Conservation (phyloP, 2,888 invertebrate species). For the Scaptomyza reducta region DNA sequence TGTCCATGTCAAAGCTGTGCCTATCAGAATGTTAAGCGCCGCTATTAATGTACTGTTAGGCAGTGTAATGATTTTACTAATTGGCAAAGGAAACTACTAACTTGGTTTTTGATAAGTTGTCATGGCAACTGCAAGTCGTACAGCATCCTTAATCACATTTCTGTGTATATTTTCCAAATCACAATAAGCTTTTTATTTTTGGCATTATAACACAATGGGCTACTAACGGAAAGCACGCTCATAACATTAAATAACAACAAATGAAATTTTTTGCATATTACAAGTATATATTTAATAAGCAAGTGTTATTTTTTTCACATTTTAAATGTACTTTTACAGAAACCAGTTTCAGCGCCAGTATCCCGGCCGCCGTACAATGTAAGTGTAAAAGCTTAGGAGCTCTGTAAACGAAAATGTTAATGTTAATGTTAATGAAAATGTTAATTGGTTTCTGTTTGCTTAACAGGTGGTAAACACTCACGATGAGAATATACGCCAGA, state of each 20-base stretch:
- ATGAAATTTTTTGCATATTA: slow-evolving; percentile 7
- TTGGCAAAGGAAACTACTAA: slow-evolving; percentile 55
- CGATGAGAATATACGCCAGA: slow-evolving; percentile 94
- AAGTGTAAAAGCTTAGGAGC: slow-evolving; percentile 59
- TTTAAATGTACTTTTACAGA: slow-evolving; percentile 66
- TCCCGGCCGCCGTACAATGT: slow-evolving; percentile 84
- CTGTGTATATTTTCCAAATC: slow-evolving; percentile 75
- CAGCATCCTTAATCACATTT: slow-evolving; percentile 67
- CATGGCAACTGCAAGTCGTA: slow-evolving; percentile 58
- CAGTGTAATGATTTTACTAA: slow-evolving; percentile 58
- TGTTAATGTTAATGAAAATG: slow-evolving; percentile 18
- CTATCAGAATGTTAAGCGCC: slow-evolving; percentile 54
- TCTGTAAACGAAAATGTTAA: slow-evolving; percentile 13
- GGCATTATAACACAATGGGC: slow-evolving; percentile 56
- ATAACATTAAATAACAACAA: slow-evolving; percentile 52
- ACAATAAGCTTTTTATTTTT: slow-evolving; percentile 30
- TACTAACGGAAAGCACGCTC: slow-evolving; percentile 58
- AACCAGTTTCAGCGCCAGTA: slow-evolving; percentile 83
- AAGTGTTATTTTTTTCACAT: slow-evolving; percentile 6
- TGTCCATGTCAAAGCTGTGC: slow-evolving; percentile 51
- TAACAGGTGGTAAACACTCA: slow-evolving; percentile 85
- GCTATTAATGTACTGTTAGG: slow-evolving; percentile 51
- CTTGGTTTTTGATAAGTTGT: slow-evolving; percentile 57
- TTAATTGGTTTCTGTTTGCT: slow-evolving; percentile 3
- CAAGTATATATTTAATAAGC: slow-evolving; percentile 13